Evolutionary conservation across 2,797 vertebrate genomes (phyloP).

Genomic region (Rhinella marina): DNA sequence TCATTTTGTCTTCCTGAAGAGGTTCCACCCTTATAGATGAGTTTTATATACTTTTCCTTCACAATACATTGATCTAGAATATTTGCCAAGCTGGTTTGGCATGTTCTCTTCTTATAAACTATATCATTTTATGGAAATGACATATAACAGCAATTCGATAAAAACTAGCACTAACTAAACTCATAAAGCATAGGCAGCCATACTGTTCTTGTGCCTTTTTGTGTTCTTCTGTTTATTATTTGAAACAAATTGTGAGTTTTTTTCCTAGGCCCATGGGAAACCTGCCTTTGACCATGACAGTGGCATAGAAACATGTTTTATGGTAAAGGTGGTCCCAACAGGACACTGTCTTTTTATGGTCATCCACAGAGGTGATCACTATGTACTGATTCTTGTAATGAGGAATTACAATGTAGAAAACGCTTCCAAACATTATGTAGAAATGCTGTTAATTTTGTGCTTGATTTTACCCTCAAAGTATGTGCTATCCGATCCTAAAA

Average conservation of each 20-base stretch:
- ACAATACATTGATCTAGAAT: no score
- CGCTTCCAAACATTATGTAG: not conserved
- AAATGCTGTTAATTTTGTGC: not conserved
- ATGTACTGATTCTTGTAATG: not conserved
- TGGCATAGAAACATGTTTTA: not conserved
- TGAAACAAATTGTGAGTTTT: not conserved
- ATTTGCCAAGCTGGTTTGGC: no score
- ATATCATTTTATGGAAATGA: no score
- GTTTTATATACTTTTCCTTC: no score
- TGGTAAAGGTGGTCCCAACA: not conserved
- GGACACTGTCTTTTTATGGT: not conserved
- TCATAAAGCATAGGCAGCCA: not conserved
- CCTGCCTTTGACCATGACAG: not conserved
- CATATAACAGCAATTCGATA: not conserved
- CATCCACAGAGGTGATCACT: not conserved
- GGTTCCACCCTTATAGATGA: no score
- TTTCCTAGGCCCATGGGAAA: not conserved
- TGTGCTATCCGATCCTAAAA: conserved; percentile 4
- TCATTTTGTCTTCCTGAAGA: no score
- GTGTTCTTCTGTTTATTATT: not conserved
- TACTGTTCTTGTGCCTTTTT: not conserved
- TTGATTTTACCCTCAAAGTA: conserved; percentile 27
- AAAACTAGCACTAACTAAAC: not conserved
- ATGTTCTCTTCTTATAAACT: no score
- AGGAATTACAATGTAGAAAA: conserved; percentile 1